phyloP scores from a whole-genome alignment of 2,113 vertebrate species.

The Alligator sinensis region DNA sequence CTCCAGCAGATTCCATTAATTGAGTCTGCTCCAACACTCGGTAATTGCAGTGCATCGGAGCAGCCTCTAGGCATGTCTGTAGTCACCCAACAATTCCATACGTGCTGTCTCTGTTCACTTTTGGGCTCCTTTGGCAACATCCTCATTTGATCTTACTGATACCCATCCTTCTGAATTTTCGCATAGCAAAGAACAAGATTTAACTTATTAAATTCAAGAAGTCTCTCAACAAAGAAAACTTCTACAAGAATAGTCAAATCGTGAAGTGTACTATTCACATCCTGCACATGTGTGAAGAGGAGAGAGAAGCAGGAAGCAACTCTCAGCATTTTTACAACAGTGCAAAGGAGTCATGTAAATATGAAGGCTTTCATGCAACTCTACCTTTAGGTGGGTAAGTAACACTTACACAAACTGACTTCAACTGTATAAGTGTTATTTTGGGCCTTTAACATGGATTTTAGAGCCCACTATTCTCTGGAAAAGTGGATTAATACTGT shows the following conservation, averaged over 20 bases:
- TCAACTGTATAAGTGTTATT: too few relatives aligned
- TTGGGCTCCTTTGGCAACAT: not conserved
- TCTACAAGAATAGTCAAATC: not conserved
- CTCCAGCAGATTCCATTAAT: too few relatives aligned
- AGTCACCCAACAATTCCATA: not conserved
- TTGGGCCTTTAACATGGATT: too few relatives aligned
- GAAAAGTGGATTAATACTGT: too few relatives aligned
- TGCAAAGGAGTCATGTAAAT: not conserved
- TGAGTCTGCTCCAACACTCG: not conserved
- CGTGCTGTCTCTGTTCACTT: not conserved
- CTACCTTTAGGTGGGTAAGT: too few relatives aligned
- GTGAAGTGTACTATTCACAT: not conserved
- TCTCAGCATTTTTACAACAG: not conserved
- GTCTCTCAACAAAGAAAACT: not conserved
- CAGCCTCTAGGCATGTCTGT: too few relatives aligned
- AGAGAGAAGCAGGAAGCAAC: not conserved
- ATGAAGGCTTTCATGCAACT: not conserved
- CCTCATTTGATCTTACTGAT: not conserved
- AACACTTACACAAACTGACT: too few relatives aligned
- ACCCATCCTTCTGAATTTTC: not conserved
- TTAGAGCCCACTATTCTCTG: too few relatives aligned
- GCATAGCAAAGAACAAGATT: not conserved
- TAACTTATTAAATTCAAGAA: not conserved
- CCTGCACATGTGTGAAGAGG: not conserved
- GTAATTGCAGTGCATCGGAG: constrained; percentile 33